phyloP scores from a whole-genome alignment of 2,888 invertebrate species.

The Acleris cristana region DNA sequence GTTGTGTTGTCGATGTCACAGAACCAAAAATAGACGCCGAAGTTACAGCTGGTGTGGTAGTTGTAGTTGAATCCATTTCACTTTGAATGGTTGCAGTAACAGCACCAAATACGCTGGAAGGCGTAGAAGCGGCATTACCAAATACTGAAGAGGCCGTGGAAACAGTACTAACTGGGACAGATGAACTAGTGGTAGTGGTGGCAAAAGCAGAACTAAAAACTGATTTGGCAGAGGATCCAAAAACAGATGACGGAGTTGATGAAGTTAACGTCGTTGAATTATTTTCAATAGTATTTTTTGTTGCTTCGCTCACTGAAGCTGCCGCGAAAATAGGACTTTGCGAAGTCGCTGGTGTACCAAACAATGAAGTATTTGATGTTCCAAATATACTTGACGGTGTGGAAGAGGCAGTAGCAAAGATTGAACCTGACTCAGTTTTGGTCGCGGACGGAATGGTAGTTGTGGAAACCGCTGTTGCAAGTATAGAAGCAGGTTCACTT shows the following conservation, averaged over 20 bases:
- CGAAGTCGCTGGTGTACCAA: constrained; percentile 42
- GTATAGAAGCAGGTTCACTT: constrained; percentile 45
- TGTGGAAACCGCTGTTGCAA: constrained; percentile 41
- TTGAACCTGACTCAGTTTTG: constrained; percentile 43
- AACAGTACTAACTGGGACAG: constrained; percentile 33
- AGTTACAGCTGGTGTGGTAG: constrained; percentile 37
- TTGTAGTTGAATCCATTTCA: constrained; percentile 38
- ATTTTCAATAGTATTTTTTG: constrained; percentile 36
- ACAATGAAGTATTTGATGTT: constrained; percentile 46
- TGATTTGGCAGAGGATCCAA: constrained; percentile 42
- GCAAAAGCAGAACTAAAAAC: constrained; percentile 36
- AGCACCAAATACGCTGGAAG: constrained; percentile 28
- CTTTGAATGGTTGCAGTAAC: constrained; percentile 37
- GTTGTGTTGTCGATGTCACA: constrained; percentile 23
- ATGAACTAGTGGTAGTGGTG: constrained; percentile 37
- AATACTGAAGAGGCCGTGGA: constrained; percentile 42
- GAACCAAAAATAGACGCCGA: constrained; percentile 34
- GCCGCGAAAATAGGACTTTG: constrained; percentile 35
- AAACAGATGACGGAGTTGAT: constrained; percentile 47
- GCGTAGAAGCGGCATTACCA: constrained; percentile 45
- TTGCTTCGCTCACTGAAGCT: constrained; percentile 43
- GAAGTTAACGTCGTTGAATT: constrained; percentile 48
- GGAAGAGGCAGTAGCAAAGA: constrained; percentile 45
- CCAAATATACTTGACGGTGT: constrained; percentile 42
- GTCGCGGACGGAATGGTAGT: constrained; percentile 35